phyloP scores from a whole-genome alignment of 2,797 vertebrate species.

The Muraenolepis orangiensis region DNA sequence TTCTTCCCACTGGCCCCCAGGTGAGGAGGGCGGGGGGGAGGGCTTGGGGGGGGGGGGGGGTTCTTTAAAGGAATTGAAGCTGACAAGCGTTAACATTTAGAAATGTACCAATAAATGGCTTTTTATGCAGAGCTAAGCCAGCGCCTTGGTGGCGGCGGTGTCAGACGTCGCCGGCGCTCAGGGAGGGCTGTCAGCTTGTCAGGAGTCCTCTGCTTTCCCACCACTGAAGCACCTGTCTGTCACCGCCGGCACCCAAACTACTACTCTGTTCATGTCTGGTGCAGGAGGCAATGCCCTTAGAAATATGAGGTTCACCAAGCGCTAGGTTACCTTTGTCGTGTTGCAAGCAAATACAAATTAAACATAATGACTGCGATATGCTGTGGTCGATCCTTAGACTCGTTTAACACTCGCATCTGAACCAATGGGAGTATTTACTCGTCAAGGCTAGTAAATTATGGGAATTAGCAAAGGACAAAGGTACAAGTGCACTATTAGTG shows the following conservation, averaged over 20 bases:
- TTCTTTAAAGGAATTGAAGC: constrained; percentile 76
- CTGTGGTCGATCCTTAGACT: background rate
- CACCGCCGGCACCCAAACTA: background rate
- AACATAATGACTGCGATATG: background rate
- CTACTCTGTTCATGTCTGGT: background rate
- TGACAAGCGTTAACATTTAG: constrained; percentile 80
- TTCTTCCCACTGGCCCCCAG: constrained; percentile 61
- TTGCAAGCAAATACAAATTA: background rate
- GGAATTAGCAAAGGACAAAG: background rate
- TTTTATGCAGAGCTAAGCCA: constrained; percentile 63
- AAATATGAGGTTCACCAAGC: background rate
- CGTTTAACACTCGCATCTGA: background rate
- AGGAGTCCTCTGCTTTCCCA: constrained; percentile 18
- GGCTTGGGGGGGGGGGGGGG: constrained; percentile 35
- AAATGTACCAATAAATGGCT: constrained; percentile 74
- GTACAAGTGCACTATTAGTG: background rate
- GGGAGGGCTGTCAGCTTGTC: constrained; percentile 40
- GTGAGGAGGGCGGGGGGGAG: constrained; percentile 33
- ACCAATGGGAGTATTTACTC: background rate
- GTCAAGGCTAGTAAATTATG: background rate
- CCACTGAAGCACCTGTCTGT: constrained; percentile 24
- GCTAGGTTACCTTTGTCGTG: background rate
- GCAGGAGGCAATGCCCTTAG: background rate
- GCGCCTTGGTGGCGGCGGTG: constrained; percentile 39
- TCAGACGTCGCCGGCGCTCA: constrained; percentile 29